phyloP scores from a whole-genome alignment of 2,113 vertebrate genomes.

The Nesoenas mayeri region DNA sequence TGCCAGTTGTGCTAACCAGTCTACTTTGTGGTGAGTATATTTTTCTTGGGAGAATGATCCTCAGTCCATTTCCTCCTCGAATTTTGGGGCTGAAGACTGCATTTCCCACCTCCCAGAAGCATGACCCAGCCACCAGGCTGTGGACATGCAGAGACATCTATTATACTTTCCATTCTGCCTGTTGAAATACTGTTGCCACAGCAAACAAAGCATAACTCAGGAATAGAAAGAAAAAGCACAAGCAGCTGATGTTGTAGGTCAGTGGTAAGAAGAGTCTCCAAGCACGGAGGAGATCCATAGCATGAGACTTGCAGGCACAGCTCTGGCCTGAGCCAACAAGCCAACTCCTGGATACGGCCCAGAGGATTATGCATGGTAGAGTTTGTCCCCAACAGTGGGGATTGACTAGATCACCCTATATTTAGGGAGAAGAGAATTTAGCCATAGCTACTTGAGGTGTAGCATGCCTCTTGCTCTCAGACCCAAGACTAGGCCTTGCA shows the following conservation, averaged over 20 bases:
- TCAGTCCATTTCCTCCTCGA: neutral
- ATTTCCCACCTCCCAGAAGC: neutral
- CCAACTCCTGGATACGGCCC: neutral
- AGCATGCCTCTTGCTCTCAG: neutral
- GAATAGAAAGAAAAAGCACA: neutral
- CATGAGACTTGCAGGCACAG: neutral
- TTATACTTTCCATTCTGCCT: neutral
- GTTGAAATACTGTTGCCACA: neutral
- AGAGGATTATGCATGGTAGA: neutral
- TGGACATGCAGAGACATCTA: neutral
- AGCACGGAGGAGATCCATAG: neutral
- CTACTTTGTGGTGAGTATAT: neutral
- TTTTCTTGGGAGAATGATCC: neutral
- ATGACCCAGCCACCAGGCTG: neutral
- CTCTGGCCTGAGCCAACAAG: neutral
- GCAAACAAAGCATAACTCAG: neutral
- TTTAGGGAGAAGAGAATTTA: neutral
- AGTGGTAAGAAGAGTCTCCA: neutral
- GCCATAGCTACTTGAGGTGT: neutral
- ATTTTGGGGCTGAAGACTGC: neutral
- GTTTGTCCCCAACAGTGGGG: neutral
- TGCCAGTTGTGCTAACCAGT: neutral
- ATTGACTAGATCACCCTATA: neutral
- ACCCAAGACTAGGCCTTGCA: neutral
- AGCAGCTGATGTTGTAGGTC: neutral